These are phyloP conservation scores for Chelmon rostratus DNA, from an alignment of 2,797 vertebrate genomes.

Conservation along the genomic window DNA sequence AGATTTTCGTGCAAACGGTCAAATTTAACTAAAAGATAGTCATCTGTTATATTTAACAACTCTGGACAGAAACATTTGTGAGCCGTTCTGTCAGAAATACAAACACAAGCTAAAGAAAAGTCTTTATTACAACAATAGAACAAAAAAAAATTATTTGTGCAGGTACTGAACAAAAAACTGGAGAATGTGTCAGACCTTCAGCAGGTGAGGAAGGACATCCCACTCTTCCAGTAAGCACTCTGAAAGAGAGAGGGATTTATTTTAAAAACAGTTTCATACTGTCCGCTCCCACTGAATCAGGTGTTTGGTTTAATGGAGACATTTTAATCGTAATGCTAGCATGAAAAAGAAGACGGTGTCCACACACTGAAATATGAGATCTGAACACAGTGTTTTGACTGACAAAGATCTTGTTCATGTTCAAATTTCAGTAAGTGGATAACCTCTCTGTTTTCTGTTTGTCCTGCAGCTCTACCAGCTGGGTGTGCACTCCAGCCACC, in stretches of 20 bases:
- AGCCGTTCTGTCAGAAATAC: neutral
- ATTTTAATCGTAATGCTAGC: too few species aligned
- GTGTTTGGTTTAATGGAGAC: too few species aligned
- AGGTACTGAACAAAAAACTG: rapidly evolving
- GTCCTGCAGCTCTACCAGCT: too few species aligned
- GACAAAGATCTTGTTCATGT: too few species aligned
- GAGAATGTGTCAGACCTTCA: conserved; percentile 74
- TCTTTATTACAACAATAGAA: conserved; percentile 44
- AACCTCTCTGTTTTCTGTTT: too few species aligned
- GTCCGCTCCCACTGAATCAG: too few species aligned
- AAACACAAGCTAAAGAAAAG: neutral
- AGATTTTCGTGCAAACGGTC: neutral
- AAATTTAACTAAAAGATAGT: neutral
- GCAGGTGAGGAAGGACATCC: conserved; percentile 95
- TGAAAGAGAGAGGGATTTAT: conserved; percentile 72
- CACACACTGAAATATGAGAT: too few species aligned
- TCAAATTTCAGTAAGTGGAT: too few species aligned
- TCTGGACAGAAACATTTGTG: neutral
- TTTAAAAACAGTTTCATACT: neutral
- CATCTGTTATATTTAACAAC: neutral
- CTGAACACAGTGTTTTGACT: too few species aligned
- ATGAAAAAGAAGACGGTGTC: too few species aligned
- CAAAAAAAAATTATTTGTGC: neutral
- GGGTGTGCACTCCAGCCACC: too few species aligned
- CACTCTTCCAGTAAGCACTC: conserved; percentile 91